Evolutionary conservation across 2,113 vertebrate species (phyloP).

Genomic region (Telmatochromis sp.): DNA sequence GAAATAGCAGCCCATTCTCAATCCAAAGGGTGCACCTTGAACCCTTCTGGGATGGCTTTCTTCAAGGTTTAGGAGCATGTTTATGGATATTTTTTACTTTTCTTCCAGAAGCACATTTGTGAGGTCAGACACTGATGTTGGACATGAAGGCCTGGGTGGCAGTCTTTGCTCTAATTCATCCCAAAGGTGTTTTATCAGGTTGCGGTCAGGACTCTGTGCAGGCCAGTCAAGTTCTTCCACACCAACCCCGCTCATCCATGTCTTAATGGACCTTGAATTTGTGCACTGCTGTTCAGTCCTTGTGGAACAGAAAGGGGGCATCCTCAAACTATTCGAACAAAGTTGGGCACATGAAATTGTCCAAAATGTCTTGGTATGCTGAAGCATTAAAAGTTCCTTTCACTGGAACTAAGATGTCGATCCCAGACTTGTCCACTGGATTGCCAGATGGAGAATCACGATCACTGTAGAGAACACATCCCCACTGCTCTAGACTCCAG

Average conservation of each 20-base stretch:
- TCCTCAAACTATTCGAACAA: background rate
- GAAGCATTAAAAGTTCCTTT: background rate
- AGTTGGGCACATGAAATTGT: background rate
- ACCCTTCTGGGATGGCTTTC: background rate
- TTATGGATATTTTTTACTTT: background rate
- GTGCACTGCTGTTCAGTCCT: background rate
- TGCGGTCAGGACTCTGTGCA: background rate
- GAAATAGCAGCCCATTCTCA: fast-evolving
- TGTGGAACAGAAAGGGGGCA: background rate
- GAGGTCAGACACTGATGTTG: background rate
- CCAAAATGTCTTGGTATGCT: background rate
- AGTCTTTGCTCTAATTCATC: background rate
- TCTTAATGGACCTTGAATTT: background rate
- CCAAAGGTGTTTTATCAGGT: background rate
- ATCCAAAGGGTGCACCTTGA: background rate
- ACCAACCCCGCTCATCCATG: background rate
- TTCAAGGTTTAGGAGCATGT: fast-evolving
- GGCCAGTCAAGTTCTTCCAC: background rate
- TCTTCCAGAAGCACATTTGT: background rate
- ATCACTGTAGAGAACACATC: background rate
- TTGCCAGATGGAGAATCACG: background rate
- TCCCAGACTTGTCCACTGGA: background rate
- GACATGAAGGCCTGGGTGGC: background rate
- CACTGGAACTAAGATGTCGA: background rate
- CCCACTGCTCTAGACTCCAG: background rate